Evolutionary conservation across 2,888 invertebrate genomes (phyloP), one percentile per base, ranked within the genome.

Genomic region (Blastobasis adustella): DNA sequence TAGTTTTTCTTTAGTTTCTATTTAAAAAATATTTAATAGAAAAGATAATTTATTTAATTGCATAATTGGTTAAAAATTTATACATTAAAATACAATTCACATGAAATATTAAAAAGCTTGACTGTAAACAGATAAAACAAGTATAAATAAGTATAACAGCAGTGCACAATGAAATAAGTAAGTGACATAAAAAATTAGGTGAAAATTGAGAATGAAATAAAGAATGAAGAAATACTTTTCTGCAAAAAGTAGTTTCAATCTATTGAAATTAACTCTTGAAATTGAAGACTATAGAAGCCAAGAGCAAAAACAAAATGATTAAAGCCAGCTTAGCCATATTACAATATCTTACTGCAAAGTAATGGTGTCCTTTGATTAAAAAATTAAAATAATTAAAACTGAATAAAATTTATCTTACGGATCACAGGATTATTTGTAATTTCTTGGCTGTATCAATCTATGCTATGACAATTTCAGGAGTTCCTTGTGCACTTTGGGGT

Each of bases 161-260:
- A 8, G 38, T 8, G 10, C 6, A 41, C 37, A 55, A 54, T 55
- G 56, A 36, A 54, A 57, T 60, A 58, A 49, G 51, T 54, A 49
- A 60, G 60, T 58, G 47, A 59, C 57, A 58, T 53, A 58, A 48
- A 49, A 59, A 59, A 58, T 66, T 55, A 58, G 58, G 58, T 56
- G 54, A 58, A 50, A 58, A 62, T 52, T 57, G 54, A 58, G 52
- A 59, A 59, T 50, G 59, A 52, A 56, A 57, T 62, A 66, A 51
- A 66, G 59, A 54, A 59, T 62, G 61, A 65, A 68, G 66, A 79
- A 79, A 76, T 66, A 72, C 81, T 82, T 82, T 82, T 72, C 62
- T 66, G 67, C 54, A 69, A 82, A 80, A 83, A 81, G 81, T 61
- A 61, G 63, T 73, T 78, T 71, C 71, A 58, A 43, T 46, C 10